These are phyloP conservation scores for Ceyx margarethae DNA, from an alignment of 2,113 vertebrate species.

Conservation along the genomic window DNA sequence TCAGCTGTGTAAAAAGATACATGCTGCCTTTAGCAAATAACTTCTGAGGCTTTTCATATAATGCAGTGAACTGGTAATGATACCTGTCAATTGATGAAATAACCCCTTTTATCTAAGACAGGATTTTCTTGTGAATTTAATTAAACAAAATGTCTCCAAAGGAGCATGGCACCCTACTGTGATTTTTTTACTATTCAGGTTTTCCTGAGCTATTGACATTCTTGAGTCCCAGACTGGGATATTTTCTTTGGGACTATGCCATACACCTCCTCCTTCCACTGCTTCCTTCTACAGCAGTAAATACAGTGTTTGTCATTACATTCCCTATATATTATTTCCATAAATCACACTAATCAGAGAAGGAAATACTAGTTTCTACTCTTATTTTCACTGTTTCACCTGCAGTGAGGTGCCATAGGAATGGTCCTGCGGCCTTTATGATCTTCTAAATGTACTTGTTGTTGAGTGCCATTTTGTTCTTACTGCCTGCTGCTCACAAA, in stretches of 20 bases:
- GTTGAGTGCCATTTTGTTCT: neutral
- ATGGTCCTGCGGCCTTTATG: neutral
- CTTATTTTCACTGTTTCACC: neutral
- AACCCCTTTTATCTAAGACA: neutral
- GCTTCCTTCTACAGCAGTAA: neutral
- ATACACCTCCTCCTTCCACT: neutral
- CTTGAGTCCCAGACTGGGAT: neutral
- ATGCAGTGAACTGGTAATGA: neutral
- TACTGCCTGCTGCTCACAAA: neutral
- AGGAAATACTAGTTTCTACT: neutral
- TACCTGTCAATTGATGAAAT: neutral
- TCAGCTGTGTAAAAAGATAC: neutral
- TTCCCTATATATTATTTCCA: neutral
- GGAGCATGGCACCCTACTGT: neutral
- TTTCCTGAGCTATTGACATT: neutral
- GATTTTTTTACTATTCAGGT: neutral
- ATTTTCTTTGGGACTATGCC: neutral
- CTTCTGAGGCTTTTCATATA: constrained; percentile 5
- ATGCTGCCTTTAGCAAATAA: neutral
- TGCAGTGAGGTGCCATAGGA: neutral
- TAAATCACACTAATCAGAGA: neutral
- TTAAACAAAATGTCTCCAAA: neutral
- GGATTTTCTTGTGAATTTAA: neutral
- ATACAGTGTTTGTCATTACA: neutral
- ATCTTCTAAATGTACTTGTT: neutral